Conservation (phyloP, 1,140 invertebrate genomes). For the Gonatopus flavifemur region DNA sequence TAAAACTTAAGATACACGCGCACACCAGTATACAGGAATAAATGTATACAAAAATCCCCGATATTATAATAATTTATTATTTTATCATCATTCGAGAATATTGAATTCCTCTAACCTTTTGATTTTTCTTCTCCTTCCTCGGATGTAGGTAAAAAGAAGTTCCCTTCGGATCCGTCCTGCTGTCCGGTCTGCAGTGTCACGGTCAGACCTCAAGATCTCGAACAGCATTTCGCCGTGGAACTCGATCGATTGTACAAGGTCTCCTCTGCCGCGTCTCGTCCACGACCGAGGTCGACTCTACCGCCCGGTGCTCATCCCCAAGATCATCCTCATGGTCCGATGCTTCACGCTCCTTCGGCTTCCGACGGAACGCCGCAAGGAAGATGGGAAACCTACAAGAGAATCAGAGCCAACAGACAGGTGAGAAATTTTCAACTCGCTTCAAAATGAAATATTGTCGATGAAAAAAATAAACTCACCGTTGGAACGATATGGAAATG, state of each 20-base stretch:
- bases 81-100: no score
- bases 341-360: slow-evolving; percentile 57
- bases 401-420: slow-evolving; percentile 80
- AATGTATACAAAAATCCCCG: no score
- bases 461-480: not conserved
- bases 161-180: slow-evolving; percentile 64
- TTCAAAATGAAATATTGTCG: not conserved
- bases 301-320: slow-evolving; percentile 54
- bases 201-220: slow-evolving; percentile 71
- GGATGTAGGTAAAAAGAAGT: slow-evolving; percentile 56
- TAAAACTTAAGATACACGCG: no score
- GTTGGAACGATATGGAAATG: not conserved
- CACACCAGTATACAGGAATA: no score
- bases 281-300: slow-evolving; percentile 53
- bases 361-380: slow-evolving; percentile 69
- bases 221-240: slow-evolving; percentile 74
- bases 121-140: slow-evolving; percentile 6
- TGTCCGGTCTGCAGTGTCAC: slow-evolving; percentile 82
- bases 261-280: slow-evolving; percentile 51
- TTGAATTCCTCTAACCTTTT: not conserved
- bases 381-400: slow-evolving; percentile 82
- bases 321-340: slow-evolving; percentile 55
- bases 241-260: slow-evolving; percentile 74
- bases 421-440: slow-evolving; percentile 57
- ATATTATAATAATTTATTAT: no score